Percentiles rank a stretch among this genome's conserved stretches.
Conservation (phyloP, 1,140 invertebrate species). For the Ridgeia piscesae region DNA sequence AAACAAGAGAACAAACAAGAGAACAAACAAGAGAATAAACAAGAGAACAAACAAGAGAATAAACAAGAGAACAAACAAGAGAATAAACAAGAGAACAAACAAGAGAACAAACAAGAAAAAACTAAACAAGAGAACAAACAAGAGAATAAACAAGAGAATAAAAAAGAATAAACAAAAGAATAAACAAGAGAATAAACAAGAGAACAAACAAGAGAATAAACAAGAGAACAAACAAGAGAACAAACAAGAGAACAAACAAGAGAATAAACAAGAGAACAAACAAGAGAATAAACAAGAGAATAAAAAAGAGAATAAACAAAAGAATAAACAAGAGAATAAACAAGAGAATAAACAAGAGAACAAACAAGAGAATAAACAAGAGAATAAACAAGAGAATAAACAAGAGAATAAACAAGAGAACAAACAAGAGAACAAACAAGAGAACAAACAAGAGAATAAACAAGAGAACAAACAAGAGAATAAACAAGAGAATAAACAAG, state of each 20-base stretch:
- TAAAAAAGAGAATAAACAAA: constrained; percentile 11
- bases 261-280: no score
- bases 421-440: no score
- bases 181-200: constrained; percentile 13
- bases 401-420: not conserved
- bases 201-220: constrained; percentile 8
- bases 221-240: constrained; percentile 11
- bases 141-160: constrained; percentile 13
- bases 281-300: constrained; percentile 9
- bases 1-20: constrained; percentile 7
- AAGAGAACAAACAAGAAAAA: constrained; percentile 6
- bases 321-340: constrained; percentile 11
- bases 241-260: no score
- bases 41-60: constrained; percentile 11
- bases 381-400: constrained; percentile 16
- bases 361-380: not conserved
- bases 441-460: no score
- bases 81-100: constrained; percentile 10
- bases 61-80: not conserved
- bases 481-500: constrained; percentile 5
- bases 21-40: constrained; percentile 9
- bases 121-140: no score
- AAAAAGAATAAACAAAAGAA: no score
- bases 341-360: constrained; percentile 14
- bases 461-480: constrained; percentile 10